phyloP scores from a whole-genome alignment of 2,888 invertebrate species.

The Lasioglossum vierecki region DNA sequence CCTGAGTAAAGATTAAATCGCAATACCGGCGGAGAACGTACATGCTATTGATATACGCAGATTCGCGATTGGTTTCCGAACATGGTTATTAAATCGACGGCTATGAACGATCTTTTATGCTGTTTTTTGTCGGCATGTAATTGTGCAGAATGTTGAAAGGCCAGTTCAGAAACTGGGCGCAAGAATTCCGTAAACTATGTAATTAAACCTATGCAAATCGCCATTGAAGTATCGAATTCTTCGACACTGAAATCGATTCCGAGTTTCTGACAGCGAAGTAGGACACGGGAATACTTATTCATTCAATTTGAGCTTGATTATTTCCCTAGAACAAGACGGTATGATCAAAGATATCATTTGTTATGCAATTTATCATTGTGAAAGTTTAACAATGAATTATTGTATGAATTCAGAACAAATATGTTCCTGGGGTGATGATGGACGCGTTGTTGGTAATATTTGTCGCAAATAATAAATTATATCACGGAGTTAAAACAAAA shows the following conservation, averaged over 20 bases:
- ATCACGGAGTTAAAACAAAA: neutral
- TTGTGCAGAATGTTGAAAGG: neutral
- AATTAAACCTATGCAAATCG: neutral
- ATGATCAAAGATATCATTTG: too few relatives aligned
- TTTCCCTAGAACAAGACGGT: too few relatives aligned
- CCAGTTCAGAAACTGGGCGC: neutral
- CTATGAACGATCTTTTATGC: constrained; percentile 6
- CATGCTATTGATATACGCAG: constrained; percentile 44
- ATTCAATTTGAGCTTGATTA: too few relatives aligned
- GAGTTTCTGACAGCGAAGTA: neutral
- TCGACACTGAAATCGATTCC: neutral
- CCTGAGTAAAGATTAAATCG: constrained; percentile 62
- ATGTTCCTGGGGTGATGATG: too few relatives aligned
- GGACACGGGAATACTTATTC: neutral
- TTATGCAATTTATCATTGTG: too few relatives aligned
- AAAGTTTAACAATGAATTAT: too few relatives aligned
- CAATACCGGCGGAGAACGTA: constrained; percentile 36
- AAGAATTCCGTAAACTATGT: neutral
- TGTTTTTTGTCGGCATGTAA: constrained; percentile 40
- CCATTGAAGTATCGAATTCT: neutral
- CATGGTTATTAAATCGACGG: constrained; percentile 51
- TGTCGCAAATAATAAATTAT: too few relatives aligned
- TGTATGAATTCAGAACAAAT: too few relatives aligned
- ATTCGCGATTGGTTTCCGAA: constrained; percentile 44
- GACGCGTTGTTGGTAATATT: too few relatives aligned